A percentile compares a stretch with the other conserved stretches of the same genome.
Evolutionary conservation across 2,113 vertebrate genomes (phyloP).

Genomic region (Anhinga rufa): DNA sequence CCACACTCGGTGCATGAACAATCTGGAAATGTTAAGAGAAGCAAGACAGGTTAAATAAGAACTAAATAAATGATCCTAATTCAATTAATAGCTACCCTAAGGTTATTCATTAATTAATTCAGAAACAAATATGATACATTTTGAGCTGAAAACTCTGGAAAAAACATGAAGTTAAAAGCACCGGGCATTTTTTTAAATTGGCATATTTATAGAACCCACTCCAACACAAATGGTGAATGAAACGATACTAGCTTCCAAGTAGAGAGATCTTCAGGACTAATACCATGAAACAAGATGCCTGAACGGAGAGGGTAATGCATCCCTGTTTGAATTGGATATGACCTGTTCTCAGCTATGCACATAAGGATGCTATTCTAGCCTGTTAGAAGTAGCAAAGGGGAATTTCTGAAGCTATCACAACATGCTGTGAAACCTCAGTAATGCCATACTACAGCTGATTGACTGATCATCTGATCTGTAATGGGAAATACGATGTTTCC

Average conservation of each 20-base stretch:
- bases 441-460: background rate
- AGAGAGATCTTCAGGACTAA: background rate
- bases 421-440: background rate
- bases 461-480: background rate
- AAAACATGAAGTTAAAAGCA: background rate
- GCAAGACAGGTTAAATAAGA: background rate
- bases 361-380: background rate
- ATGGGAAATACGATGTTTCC: background rate
- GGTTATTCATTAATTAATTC: background rate
- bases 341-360: background rate
- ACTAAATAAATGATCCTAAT: background rate
- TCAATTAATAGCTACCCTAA: background rate
- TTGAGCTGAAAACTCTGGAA: background rate
- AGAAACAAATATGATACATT: background rate
- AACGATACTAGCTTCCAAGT: background rate
- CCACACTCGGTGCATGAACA: background rate
- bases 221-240: background rate
- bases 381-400: background rate
- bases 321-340: background rate
- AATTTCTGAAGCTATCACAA: background rate
- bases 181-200: background rate
- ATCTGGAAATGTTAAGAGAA: background rate
- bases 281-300: background rate
- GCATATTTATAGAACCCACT: background rate
- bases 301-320: background rate